Evolutionary conservation across 92 coral and sea anemone species (phyloP).

Genomic region (Plumapathes pennacea): DNA sequence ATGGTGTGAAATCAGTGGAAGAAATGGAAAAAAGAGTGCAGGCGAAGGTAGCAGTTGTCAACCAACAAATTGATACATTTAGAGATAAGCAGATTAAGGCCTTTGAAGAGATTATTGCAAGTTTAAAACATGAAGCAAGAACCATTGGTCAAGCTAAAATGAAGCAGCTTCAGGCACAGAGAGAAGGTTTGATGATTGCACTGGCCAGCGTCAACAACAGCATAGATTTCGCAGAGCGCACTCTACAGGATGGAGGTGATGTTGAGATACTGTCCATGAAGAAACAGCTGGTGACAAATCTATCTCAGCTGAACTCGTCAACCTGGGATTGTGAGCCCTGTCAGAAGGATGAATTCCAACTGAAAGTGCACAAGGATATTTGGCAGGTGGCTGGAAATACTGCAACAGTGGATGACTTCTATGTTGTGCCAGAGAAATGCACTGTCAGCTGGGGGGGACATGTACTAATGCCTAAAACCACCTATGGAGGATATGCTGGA

Average conservation of each 20-base stretch:
- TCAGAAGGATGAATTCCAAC: constrained; percentile 27
- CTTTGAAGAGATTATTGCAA: constrained; percentile 27
- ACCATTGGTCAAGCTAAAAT: constrained; percentile 28
- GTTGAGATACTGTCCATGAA: constrained; percentile 52
- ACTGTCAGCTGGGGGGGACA: too few relatives aligned
- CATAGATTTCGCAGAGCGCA: constrained; percentile 45
- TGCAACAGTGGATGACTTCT: neutral
- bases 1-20: constrained; percentile 13
- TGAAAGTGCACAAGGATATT: neutral
- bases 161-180: constrained; percentile 34
- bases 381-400: neutral
- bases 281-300: constrained; percentile 40
- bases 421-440: neutral
- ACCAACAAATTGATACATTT: constrained; percentile 30
- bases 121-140: constrained; percentile 30
- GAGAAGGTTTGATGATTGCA: constrained; percentile 18
- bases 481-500: too few relatives aligned
- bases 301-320: constrained; percentile 31
- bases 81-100: constrained; percentile 32
- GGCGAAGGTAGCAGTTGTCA: constrained; percentile 9
- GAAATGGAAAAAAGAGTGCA: constrained; percentile 17
- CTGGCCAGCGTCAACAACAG: constrained; percentile 36
- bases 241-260: constrained; percentile 53
- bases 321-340: constrained; percentile 26
- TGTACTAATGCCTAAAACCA: too few relatives aligned